Percentiles rank a stretch among this genome's conserved stretches.
phyloP scores from a whole-genome alignment of 2,113 vertebrate genomes.

The Phaetusa simplex region DNA sequence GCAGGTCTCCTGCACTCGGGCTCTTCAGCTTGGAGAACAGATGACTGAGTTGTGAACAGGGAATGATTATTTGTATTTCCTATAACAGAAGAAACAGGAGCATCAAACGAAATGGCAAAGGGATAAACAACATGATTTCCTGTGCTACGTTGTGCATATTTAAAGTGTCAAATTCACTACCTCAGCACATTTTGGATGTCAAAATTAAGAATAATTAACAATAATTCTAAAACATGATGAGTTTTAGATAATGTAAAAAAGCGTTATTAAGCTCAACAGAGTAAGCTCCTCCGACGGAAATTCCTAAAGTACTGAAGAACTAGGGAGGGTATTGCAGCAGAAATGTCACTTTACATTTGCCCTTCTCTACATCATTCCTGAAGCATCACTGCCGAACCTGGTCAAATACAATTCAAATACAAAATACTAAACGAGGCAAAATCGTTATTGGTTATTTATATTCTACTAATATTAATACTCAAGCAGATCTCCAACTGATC shows the following conservation, averaged over 20 bases:
- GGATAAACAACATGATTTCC: neutral
- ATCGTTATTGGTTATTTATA: neutral
- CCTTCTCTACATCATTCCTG: neutral
- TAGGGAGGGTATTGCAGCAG: neutral
- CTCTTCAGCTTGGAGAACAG: neutral
- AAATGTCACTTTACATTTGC: neutral
- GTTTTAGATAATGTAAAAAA: neutral
- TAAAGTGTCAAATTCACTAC: neutral
- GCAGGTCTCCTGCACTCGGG: neutral
- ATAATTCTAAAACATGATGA: neutral
- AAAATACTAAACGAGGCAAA: neutral
- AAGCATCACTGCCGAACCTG: neutral
- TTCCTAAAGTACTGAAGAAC: neutral
- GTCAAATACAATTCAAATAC: neutral
- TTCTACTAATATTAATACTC: neutral
- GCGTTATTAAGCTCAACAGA: neutral
- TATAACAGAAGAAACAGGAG: neutral
- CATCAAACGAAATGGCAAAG: neutral
- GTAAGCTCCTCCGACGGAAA: neutral
- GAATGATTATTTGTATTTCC: neutral
- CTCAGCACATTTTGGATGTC: neutral
- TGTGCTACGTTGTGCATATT: neutral
- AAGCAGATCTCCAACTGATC: neutral
- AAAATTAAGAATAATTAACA: neutral
- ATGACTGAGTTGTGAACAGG: neutral